Evolutionary conservation across 1,140 invertebrate species (phyloP).

Genomic region (Aphelinus certus): DNA sequence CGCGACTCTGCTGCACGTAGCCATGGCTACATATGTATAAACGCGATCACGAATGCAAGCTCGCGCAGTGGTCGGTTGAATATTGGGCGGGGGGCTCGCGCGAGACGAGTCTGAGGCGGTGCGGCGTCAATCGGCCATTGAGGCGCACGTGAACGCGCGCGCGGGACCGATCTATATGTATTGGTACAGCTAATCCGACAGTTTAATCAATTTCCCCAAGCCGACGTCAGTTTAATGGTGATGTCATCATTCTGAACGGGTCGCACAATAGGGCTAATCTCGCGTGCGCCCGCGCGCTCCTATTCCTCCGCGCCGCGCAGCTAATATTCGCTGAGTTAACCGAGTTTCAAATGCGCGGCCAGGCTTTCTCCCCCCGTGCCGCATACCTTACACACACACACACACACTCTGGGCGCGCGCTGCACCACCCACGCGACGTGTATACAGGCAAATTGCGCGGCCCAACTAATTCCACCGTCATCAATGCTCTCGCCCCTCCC

Average conservation of each 20-base stretch:
- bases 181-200: constrained; percentile 67
- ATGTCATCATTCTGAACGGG: constrained; percentile 67
- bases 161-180: constrained; percentile 36
- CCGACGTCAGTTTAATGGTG: constrained; percentile 66
- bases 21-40: too few relatives aligned
- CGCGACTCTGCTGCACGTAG: too few relatives aligned
- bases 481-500: constrained; percentile 7
- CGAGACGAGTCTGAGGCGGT: too few relatives aligned
- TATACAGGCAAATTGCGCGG: constrained; percentile 31
- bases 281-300: constrained; percentile 36
- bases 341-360: constrained; percentile 63
- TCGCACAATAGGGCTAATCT: constrained; percentile 65
- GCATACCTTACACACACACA: constrained; percentile 31
- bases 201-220: constrained; percentile 67
- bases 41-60: too few relatives aligned
- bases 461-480: constrained; percentile 34
- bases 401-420: not conserved
- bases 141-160: too few relatives aligned
- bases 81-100: too few relatives aligned
- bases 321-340: constrained; percentile 66
- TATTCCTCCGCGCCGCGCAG: constrained; percentile 52
- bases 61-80: too few relatives aligned
- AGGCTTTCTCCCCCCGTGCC: constrained; percentile 27
- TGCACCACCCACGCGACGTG: not conserved
- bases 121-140: too few relatives aligned